Conservation (phyloP, 2,888 invertebrate genomes). For the Habroteleia sp. region DNA sequence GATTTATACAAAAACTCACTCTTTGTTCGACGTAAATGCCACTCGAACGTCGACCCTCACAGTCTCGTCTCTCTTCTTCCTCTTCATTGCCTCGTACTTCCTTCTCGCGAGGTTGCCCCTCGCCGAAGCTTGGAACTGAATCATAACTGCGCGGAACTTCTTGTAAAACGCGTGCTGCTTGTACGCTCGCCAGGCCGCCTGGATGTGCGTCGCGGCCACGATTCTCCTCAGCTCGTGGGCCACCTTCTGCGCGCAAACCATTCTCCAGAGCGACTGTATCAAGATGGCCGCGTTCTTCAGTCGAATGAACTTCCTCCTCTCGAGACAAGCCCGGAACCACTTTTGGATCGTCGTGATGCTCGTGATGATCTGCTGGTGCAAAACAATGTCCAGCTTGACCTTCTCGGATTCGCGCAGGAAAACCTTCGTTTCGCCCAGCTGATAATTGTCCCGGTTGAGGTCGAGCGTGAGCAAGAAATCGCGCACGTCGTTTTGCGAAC, state of each 20-base stretch:
- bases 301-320: slow-evolving; percentile 89
- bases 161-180: slow-evolving; percentile 86
- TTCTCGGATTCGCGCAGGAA: slow-evolving; percentile 97
- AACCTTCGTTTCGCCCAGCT: slow-evolving; percentile 93
- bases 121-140: slow-evolving; percentile 88
- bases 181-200: slow-evolving; percentile 89
- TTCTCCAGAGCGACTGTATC: slow-evolving; percentile 88
- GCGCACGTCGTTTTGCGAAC: slow-evolving; percentile 92
- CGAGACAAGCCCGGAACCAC: slow-evolving; percentile 92
- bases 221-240: slow-evolving; percentile 82
- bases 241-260: slow-evolving; percentile 84
- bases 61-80: slow-evolving; percentile 65
- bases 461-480: slow-evolving; percentile 92
- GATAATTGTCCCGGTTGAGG: slow-evolving; percentile 94
- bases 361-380: slow-evolving; percentile 96
- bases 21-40: slow-evolving; percentile 60
- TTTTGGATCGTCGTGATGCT: slow-evolving; percentile 95
- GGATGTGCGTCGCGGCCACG: slow-evolving; percentile 86
- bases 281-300: slow-evolving; percentile 88
- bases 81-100: slow-evolving; percentile 81
- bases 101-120: slow-evolving; percentile 86
- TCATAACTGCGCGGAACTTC: slow-evolving; percentile 83
- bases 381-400: slow-evolving; percentile 92
- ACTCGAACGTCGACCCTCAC: slow-evolving; percentile 40
- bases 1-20: slow-evolving; percentile 56